Conservation (phyloP, 2,113 vertebrate genomes). For the Empidonax alnorum region DNA sequence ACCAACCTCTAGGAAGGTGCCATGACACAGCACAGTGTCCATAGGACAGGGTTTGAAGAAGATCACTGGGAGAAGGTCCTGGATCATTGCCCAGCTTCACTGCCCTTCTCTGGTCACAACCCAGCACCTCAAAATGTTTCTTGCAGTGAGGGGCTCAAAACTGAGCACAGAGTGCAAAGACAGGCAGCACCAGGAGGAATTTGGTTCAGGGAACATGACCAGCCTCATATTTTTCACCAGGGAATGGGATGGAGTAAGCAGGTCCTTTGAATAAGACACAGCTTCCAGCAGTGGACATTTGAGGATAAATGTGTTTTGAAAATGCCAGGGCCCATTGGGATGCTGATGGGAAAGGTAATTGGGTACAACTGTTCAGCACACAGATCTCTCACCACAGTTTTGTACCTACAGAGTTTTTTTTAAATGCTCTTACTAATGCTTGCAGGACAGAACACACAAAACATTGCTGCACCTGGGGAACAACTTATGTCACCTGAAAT, state of each 20-base stretch:
- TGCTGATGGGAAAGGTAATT: background rate
- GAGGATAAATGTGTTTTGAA: background rate
- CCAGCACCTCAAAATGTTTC: background rate
- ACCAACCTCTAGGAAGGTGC: background rate
- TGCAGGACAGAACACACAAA: background rate
- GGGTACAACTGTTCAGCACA: background rate
- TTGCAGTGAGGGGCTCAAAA: background rate
- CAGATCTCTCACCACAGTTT: background rate
- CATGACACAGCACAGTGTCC: background rate
- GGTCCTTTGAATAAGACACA: background rate
- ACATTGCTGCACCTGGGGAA: background rate
- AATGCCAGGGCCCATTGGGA: fast-evolving
- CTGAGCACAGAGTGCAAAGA: background rate
- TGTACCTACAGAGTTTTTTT: background rate
- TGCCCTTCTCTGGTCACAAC: background rate
- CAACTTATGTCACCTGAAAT: background rate
- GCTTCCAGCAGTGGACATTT: background rate
- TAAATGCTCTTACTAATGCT: background rate
- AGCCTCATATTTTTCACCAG: background rate
- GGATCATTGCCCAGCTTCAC: background rate
- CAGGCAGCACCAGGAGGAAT: fast-evolving
- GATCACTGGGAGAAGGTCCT: background rate
- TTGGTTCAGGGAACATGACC: background rate
- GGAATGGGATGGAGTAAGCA: background rate
- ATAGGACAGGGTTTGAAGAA: background rate